Evolutionary conservation across 1,140 invertebrate genomes (phyloP).

Genomic region (Heliothis subflexa): DNA sequence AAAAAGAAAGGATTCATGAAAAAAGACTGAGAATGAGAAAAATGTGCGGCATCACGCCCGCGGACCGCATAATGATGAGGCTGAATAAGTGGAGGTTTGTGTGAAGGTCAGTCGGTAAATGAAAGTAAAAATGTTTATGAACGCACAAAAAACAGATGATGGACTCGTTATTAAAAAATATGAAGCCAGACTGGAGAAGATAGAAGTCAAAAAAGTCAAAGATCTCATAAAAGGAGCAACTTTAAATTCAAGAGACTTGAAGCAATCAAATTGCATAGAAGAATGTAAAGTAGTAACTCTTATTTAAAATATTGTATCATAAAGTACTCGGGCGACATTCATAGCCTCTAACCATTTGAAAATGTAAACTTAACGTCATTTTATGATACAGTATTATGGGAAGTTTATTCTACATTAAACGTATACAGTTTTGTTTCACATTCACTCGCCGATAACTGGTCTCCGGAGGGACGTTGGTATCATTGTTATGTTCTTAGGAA

Average conservation of each 20-base stretch:
- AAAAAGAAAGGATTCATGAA: slow-evolving; percentile 32
- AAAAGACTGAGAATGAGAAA: slow-evolving; percentile 14
- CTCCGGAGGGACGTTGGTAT: slow-evolving; percentile 12
- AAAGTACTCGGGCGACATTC: slow-evolving; percentile 10
- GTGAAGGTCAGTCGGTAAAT: slow-evolving; percentile 8
- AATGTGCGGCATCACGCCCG: slow-evolving; percentile 29
- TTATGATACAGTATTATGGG: slow-evolving; percentile 22
- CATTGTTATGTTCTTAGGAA: slow-evolving; percentile 29
- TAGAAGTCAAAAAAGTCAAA: background rate
- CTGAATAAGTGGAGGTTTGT: slow-evolving; percentile 7
- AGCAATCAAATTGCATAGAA: background rate
- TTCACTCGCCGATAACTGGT: slow-evolving; percentile 14
- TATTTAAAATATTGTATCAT: background rate
- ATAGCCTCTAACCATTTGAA: slow-evolving; percentile 21
- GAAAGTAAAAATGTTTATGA: slow-evolving; percentile 21
- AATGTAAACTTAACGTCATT: slow-evolving; percentile 14
- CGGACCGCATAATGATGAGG: slow-evolving; percentile 31
- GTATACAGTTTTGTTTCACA: slow-evolving; percentile 28
- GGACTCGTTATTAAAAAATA: slow-evolving; percentile 5
- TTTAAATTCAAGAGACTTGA: slow-evolving; percentile 11
- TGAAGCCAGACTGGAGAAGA: background rate
- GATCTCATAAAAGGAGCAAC: background rate
- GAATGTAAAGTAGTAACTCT: background rate
- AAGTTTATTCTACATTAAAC: slow-evolving; percentile 32
- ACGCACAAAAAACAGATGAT: background rate